Conservation (phyloP, 2,113 vertebrate genomes). For the Muscicapa adusta region DNA sequence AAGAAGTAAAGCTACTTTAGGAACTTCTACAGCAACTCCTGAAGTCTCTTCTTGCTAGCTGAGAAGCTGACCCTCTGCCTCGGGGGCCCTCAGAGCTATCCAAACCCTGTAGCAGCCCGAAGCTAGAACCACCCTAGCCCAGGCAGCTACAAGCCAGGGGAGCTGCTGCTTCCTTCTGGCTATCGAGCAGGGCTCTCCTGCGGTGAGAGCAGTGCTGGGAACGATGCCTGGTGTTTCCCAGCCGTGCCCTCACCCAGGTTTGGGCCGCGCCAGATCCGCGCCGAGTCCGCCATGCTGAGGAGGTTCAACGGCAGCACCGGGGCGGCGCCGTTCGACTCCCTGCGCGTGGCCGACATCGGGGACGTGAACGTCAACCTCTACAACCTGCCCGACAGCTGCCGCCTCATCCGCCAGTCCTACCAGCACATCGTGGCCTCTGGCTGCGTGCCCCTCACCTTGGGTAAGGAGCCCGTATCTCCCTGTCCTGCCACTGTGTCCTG, state of each 20-base stretch:
- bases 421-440: conserved; percentile 68
- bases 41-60: no score
- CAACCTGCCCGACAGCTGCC: conserved; percentile 87
- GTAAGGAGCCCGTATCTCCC: conserved; percentile 47
- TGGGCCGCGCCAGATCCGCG: conserved; percentile 85
- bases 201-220: rapidly evolving
- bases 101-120: no score
- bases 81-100: no score
- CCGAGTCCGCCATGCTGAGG: conserved; percentile 82
- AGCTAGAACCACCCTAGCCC: no score
- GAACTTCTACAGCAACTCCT: no score
- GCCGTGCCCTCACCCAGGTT: conserved; percentile 68
- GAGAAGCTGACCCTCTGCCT: no score
- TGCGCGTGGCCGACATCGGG: conserved; percentile 87
- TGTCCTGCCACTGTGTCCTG: rapidly evolving
- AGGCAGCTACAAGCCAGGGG: background rate
- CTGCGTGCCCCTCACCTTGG: conserved; percentile 88
- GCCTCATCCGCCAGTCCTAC: conserved; percentile 78
- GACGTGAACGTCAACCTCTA: conserved; percentile 87
- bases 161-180: background rate
- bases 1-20: no score
- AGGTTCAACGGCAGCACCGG: conserved; percentile 75
- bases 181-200: rapidly evolving
- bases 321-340: conserved; percentile 83
- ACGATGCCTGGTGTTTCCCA: rapidly evolving